Base-by-base conservation (phyloP, 2,797 vertebrate species). In the Cebuella pygmaea region DNA sequence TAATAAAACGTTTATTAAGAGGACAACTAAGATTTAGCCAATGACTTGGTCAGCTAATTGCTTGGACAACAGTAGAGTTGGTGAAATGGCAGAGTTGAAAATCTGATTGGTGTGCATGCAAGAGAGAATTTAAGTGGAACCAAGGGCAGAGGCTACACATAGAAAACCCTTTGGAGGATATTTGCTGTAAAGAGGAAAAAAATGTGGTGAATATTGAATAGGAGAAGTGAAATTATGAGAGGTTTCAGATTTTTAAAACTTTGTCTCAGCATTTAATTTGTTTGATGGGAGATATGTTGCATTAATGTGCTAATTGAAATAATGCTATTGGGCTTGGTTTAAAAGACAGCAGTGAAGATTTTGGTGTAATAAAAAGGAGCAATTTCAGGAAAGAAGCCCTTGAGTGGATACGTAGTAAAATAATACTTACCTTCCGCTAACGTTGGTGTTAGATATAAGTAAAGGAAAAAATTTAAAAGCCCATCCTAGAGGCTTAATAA, bases 121-220 rank as follows among this genome's bases (percentile, higher is more conserved):
- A 76, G 12, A 67, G 4, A 80, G 4, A 36, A 30, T 78, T 1
- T 41, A 30, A 84, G 24, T 14, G 41, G 33, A 81, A 41, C 0
- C 7, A 17, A 12, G 0, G 33, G 1, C 20, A 64, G n/a, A 41
- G 0, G 67, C 17, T 59, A 1, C 2, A 33, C 0, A 13, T 26
- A 59, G 19, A 74, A 10, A 64, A 27, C 10, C 83, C 24, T 74
- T 33, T 46, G 41, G 5, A n/a, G 26, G 6, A 52, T 2, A 41
- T 75, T 78, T 81, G 9, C 27, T 86, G 5, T 24, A 36, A 24
- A 64, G 10, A 27, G 7, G 0, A 61, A 39, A 91, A 50, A 19
- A 82, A 80, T 48, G 8, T 7, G 2, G 36, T 44, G 19, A 9
- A 78, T 80, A 7, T 5, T 48, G 0, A n/a, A 7, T 75, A 83